Base-by-base conservation (phyloP, 2,797 vertebrate species). In the Periophthalmus magnuspinnatus region DNA sequence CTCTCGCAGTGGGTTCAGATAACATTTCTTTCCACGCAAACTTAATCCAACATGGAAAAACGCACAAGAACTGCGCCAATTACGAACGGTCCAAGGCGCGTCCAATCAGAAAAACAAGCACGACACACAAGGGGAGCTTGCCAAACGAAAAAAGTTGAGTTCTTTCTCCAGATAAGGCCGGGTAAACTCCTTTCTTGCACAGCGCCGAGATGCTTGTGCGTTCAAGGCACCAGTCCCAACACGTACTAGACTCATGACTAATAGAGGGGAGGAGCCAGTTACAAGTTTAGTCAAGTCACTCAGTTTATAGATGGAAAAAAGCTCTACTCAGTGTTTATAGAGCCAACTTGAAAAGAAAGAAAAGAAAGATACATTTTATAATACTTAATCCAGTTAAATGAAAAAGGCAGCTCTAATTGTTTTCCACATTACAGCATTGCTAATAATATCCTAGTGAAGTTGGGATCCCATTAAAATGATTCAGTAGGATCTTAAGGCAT, bases 191-290 rank as follows among this genome's bases (percentile, higher is more conserved):
- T 47, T 59, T 69, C 60, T 63, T 63, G 36, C 38, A 16, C 61
- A 24, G 61, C 21, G 38, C 74, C 69, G 73, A 85, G 90, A 90
- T 90, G 86, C 88, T 85, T 80, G 82, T 60, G 71, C 74, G 36
- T 81, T 82, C 67, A 74, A 79, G 72, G 77, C 78, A 67, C 52
- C 86, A 68, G 88, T 81, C 77, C 75, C 54, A 72, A 90, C 88
- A 91, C 90, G 90, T 83, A 86, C 75, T 45, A 69, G 68, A 52
- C 77, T 55, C 76, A 76, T 72, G 90, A 89, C 56, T 77, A 82
- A 87, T 76, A 76, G 87, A 89, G 90, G 90, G 92, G 93, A 81
- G 93, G 93, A 90, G 93, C 84, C 80, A 85, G 64, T 0, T 28
- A 66, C 81, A 45, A 77, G 84, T 81, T 78, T 50, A 71, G 83